Base-by-base conservation (phyloP, 23 tunicate species). In the Diplosoma virens region DNA sequence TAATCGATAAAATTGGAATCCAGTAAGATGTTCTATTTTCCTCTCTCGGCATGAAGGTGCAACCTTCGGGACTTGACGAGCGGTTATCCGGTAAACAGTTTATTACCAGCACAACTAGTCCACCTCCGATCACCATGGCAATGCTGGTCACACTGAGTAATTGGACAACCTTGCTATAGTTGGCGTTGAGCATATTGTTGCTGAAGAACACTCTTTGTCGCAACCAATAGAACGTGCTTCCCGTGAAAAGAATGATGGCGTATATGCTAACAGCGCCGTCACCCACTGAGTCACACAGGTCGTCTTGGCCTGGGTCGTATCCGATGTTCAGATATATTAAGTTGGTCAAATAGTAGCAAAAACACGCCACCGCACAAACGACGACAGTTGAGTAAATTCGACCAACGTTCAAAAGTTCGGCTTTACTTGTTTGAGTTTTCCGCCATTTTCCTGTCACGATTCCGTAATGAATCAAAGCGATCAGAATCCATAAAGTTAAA, bases 371-470 rank as follows among this genome's bases (percentile, higher is more conserved):
- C 2, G 78, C 86, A 14, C 87, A 72, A 7, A 73, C 45, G 23
- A 86, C 59, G n/a, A 67, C 66, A 7, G 86, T 25, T 1, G 85
- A 47, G 68, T 80, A 86, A 16, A 72, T 37, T 37, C 47, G 18
- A 4, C 78, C 78, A 16, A 37, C 37, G 28, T 50, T 72, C 33
- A 72, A 35, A 3, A 47, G 47, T 3, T 47, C 60, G 6, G 33
- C 25, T 14, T 56, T 81, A 0, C 59, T 61, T 22, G 47, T 54
- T n/a, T n/a, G n/a, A n/a, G n/a, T n/a, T 9, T 45, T 45, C 16
- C 28, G 30, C 93, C 93, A 86, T 45, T 86, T 86, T 23, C 67
- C 67, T 3, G 75, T 79, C 27, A 34, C 65, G 0, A 56, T 55
- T 72, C 93, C 93, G 33, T 80, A 73, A 2, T 75, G 41, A 0